phyloP scores from a whole-genome alignment of 2,888 invertebrate genomes.

The Ctenicera cuprea region DNA sequence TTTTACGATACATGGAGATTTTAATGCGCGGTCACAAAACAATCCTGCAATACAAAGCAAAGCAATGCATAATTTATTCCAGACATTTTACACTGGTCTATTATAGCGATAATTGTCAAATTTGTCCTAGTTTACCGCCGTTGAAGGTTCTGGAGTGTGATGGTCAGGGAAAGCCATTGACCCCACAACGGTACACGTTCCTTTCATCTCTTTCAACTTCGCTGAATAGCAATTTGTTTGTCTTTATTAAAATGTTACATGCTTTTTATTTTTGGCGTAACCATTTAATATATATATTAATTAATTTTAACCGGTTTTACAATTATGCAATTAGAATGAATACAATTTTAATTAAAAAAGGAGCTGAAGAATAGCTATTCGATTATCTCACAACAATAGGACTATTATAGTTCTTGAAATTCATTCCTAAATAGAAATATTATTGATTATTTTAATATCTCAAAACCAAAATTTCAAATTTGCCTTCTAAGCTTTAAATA shows the following conservation, averaged over 20 bases:
- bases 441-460: too few species aligned
- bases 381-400: neutral
- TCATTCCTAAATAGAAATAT: too few species aligned
- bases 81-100: neutral
- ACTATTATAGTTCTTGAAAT: too few species aligned
- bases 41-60: neutral
- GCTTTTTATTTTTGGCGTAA: slow-evolving; percentile 3
- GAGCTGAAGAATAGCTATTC: too few species aligned
- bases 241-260: slow-evolving; percentile 16
- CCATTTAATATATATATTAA: neutral
- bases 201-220: slow-evolving; percentile 12
- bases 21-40: slow-evolving; percentile 6
- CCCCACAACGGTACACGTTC: slow-evolving; percentile 64
- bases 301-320: neutral
- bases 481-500: too few species aligned
- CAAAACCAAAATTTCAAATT: too few species aligned
- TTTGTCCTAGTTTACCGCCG: slow-evolving; percentile 56
- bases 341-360: neutral
- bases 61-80: neutral
- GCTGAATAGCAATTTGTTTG: neutral
- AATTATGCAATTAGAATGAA: neutral
- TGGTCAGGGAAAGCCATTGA: slow-evolving; percentile 69
- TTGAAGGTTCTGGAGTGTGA: slow-evolving; percentile 46
- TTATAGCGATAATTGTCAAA: slow-evolving; percentile 22
- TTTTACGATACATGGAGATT: too few species aligned